A percentile compares a stretch with the other conserved stretches of the same genome.
phyloP scores from a whole-genome alignment of 1,140 invertebrate genomes.

The Lasioglossum baleicum region DNA sequence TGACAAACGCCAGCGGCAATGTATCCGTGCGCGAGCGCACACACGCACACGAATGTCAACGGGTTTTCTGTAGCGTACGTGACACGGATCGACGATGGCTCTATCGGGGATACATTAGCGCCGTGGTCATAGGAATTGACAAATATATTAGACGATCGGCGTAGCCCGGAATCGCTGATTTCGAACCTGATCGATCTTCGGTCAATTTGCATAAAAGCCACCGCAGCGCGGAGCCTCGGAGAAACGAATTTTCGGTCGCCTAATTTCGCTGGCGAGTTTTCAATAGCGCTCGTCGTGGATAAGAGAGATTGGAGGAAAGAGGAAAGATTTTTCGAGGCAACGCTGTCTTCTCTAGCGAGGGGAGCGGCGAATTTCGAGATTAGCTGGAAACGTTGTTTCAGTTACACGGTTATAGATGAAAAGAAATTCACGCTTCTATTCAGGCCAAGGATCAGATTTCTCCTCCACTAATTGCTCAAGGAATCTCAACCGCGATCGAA shows the following conservation, averaged over 20 bases:
- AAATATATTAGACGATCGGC: background rate
- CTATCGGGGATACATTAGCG: background rate
- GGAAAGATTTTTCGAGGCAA: no score
- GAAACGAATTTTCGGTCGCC: background rate
- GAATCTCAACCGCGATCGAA: background rate
- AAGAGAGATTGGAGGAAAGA: no score
- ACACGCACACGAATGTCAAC: background rate
- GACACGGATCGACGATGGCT: background rate
- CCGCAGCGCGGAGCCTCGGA: background rate
- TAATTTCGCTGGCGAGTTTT: background rate
- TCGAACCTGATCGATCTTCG: background rate
- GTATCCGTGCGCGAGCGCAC: no score
- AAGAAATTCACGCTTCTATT: background rate
- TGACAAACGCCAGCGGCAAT: background rate
- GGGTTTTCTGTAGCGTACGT: background rate
- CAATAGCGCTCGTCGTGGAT: no score
- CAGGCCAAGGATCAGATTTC: slow-evolving; percentile 12
- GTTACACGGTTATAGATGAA: background rate
- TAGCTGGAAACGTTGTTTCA: background rate
- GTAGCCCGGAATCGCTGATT: background rate
- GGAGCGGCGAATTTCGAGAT: no score
- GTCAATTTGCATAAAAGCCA: background rate
- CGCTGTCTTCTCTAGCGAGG: no score
- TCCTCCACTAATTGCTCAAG: background rate
- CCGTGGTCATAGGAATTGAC: no score